Evolutionary conservation across 2,888 invertebrate species (phyloP).

Genomic region (Amblyjoppa fuscipennis): DNA sequence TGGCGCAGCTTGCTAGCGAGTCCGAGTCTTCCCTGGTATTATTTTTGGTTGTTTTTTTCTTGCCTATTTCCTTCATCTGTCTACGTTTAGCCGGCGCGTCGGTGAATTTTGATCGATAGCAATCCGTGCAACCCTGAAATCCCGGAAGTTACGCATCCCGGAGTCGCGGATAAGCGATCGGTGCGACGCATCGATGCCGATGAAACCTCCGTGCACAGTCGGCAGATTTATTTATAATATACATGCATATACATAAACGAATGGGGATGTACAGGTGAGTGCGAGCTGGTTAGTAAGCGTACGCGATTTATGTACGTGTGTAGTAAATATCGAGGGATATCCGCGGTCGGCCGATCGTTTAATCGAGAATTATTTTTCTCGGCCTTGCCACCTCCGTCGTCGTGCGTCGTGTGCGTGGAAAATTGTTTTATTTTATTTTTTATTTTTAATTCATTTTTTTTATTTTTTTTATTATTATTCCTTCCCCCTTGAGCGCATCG

Average conservation of each 20-base stretch:
- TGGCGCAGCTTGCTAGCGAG: slow-evolving; percentile 77
- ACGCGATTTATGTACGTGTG: slow-evolving; percentile 14
- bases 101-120: slow-evolving; percentile 54
- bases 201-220: slow-evolving; percentile 63
- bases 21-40: slow-evolving; percentile 57
- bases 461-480: slow-evolving; percentile 40
- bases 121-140: slow-evolving; percentile 68
- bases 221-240: slow-evolving; percentile 42
- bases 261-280: not conserved
- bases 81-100: slow-evolving; percentile 33
- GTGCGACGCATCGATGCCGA: slow-evolving; percentile 55
- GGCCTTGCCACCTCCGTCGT: slow-evolving; percentile 67
- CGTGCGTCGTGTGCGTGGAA: slow-evolving; percentile 55
- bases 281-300: slow-evolving; percentile 9
- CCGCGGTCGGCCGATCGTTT: slow-evolving; percentile 63
- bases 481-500: slow-evolving; percentile 52
- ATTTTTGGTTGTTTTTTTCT: slow-evolving; percentile 30
- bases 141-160: slow-evolving; percentile 78
- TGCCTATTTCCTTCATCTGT: slow-evolving; percentile 10
- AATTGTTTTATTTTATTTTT: slow-evolving; percentile 40
- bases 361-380: slow-evolving; percentile 68
- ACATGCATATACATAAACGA: slow-evolving; percentile 52
- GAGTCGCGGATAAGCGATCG: slow-evolving; percentile 17
- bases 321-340: slow-evolving; percentile 61
- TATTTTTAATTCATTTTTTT: not conserved